Evolutionary conservation across 2,113 vertebrate species (phyloP), one percentile per base, ranked within the genome.

Genomic region (Salvelinus alpinus): DNA sequence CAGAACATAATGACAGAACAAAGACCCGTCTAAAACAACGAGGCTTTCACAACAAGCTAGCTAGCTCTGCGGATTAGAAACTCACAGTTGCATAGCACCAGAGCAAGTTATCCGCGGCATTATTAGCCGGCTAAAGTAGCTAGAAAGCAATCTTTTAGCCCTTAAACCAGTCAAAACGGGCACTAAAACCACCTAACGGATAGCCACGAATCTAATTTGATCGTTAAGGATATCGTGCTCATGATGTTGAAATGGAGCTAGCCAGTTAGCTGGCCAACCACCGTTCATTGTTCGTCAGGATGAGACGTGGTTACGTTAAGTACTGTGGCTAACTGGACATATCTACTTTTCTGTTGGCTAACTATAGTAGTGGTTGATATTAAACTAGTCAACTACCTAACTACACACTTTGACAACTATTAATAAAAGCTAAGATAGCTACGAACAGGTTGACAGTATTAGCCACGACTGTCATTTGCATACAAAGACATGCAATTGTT

Each of bases 401-500:
- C 48, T 16, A 14, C 51, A 16, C 13, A 54, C 51, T 54, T 14
- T 54, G 16, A 54, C 51, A 54, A 5, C 16, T 44, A 44, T 44
- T 54, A 16, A 54, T 54, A 54, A 18, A 54, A 54, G 14, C 16
- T 5, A 54, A 54, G 16, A 54, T 54, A 54, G 4, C 5, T 14
- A 54, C 51, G 13, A 14, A 54, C 16, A 54, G 51, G 51, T 5
- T 4, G 16, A 18, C 51, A 18, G 16, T 54, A 3, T 54, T 16
- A 18, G 51, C 51, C 12, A 54, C 12, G 16, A 54, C 51, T 54
- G 16, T 54, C 16, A 54, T 54, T 54, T 4, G 66, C 7, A 14
- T 14, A 27, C 6, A 77, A 76, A 68, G 81, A 80, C 76, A 81
- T 66, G 81, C 86, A 88, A 90, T 85, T 90, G 90, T 92, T 92